Evolutionary conservation across 2,888 invertebrate genomes (phyloP).

Genomic region (Drosophila peninsularis): DNA sequence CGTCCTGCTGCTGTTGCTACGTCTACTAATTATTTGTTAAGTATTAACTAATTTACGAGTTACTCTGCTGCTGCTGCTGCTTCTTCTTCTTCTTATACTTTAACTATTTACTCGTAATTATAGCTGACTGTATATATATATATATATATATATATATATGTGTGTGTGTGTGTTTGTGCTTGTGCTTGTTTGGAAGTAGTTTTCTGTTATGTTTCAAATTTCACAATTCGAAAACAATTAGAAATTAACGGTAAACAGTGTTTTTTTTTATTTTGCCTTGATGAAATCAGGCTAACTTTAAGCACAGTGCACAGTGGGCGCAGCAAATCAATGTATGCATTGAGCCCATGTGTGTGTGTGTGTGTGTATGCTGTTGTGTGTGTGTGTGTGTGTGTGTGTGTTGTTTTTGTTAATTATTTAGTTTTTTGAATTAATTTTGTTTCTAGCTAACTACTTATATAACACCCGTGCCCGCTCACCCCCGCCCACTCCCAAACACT

Average conservation of each 20-base stretch:
- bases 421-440: not conserved
- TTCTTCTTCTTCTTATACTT: not conserved
- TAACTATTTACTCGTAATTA: slow-evolving; percentile 5
- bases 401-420: not conserved
- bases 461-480: slow-evolving; percentile 7
- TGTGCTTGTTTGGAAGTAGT: slow-evolving; percentile 27
- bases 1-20: slow-evolving; percentile 4
- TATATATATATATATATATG: not conserved
- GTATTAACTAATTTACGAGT: slow-evolving; percentile 25
- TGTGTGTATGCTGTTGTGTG: not conserved
- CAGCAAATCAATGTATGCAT: slow-evolving; percentile 1
- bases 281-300: not conserved
- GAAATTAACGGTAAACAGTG: slow-evolving; percentile 11
- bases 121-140: not conserved
- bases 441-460: slow-evolving; percentile 32
- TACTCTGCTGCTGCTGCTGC: not conserved
- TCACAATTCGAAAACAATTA: slow-evolving; percentile 17
- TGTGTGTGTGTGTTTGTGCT: slow-evolving; percentile 8
- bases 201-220: slow-evolving; percentile 6
- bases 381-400: not conserved
- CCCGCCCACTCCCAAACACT: not conserved
- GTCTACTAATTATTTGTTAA: slow-evolving; percentile 15
- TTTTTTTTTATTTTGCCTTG: too few relatives aligned
- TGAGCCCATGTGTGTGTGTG: slow-evolving; percentile 3
- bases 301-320: slow-evolving; percentile 5